Base-by-base conservation (phyloP, 2,113 vertebrate species). In the Psittacus erithacus region DNA sequence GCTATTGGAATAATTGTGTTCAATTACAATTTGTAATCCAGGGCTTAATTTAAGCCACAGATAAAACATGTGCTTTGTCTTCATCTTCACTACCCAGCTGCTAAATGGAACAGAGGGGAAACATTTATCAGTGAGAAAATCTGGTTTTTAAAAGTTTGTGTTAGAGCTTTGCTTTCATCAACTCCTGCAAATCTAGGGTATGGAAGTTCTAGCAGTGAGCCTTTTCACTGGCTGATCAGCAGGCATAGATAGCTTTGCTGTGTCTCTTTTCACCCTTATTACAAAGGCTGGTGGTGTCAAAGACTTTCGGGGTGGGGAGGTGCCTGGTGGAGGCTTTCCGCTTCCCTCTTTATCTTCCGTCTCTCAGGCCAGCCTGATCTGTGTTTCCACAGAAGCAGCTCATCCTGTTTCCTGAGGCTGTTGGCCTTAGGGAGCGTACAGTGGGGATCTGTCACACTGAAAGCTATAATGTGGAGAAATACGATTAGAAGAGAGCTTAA, bases 71-170 rank as follows among this genome's bases (percentile, higher is more conserved):
- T 75, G 38, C 90, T 96, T 96, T 86, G 68, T 94, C 90, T 95
- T 90, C 82, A 83, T 95, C 82, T 83, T 83, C 62, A 20, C 68
- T 52, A 50, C 43, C 85, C 71, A 93, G 90, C 82, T 96, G 84
- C 70, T 94, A 68, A 95, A 74, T 85, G 85, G 64, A 96, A 83
- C 82, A 86, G 76, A 75, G 84, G 90, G 90, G 82, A 86, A 74
- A 31, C 52, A 57, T 94, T 70, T 68, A 86, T 96, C 95, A 75
- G 39, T 5, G 64, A 38, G 75, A 71, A 94, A 86, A 94, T 60
- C 41, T 84, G 50, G 1, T 75, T 92, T 88, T 39, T 39, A 28
- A 2, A 86, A 86, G 82, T 88, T 86, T 0, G 0, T 39, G 8
- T 85, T 88, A 17, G 1, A 77, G 63, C 60, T 69, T 87, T 69